Conservation (phyloP, 2,113 vertebrate genomes). For the Oreocharis arfaki region DNA sequence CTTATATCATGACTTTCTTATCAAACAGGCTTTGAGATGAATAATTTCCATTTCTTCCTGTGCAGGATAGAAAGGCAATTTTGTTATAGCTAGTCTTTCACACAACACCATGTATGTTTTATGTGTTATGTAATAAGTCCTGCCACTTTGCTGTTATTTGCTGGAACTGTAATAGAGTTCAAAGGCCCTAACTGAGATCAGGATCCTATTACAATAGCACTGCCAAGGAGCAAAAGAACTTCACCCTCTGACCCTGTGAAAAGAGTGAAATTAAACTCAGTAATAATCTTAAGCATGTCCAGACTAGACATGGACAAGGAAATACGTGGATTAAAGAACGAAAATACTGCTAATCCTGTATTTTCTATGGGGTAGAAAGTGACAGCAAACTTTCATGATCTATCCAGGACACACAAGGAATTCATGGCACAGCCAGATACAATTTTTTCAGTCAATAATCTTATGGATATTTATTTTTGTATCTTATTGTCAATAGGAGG, state of each 20-base stretch:
- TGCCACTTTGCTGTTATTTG: not conserved
- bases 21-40: not conserved
- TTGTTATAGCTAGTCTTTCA: not conserved
- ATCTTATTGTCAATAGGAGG: not conserved
- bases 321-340: not conserved
- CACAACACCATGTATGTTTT: not conserved
- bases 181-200: not conserved
- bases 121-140: not conserved
- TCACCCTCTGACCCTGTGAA: not conserved
- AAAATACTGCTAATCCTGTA: not conserved
- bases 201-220: not conserved
- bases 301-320: not conserved
- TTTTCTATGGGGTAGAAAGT: not conserved
- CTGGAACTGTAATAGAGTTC: not conserved
- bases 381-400: accelerated
- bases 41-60: not conserved
- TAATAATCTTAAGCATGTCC: not conserved
- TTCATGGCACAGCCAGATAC: not conserved
- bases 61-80: not conserved
- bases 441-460: not conserved
- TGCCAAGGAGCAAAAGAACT: not conserved
- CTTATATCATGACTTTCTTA: not conserved
- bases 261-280: not conserved
- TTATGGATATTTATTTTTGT: not conserved
- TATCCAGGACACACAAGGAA: not conserved